Conservation (phyloP, 1,140 invertebrate species). For the Ylistrum balloti region DNA sequence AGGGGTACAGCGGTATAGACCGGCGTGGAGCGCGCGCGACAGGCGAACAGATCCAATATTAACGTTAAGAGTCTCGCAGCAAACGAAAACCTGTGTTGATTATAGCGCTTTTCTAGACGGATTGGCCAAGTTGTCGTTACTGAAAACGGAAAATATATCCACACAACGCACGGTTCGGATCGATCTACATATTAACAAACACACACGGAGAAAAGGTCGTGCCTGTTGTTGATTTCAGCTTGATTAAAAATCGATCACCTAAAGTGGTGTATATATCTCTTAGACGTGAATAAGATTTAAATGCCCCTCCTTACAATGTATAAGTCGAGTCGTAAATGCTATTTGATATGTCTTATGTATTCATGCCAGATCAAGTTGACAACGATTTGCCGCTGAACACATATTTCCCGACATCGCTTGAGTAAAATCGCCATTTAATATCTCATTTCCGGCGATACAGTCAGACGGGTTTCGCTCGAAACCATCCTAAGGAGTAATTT, state of each 20-base stretch:
- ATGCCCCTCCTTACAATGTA: background rate
- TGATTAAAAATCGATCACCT: slow-evolving; percentile 39
- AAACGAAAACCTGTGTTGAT: slow-evolving; percentile 16
- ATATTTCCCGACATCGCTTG: background rate
- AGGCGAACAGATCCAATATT: slow-evolving; percentile 5
- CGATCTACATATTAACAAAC: slow-evolving; percentile 39
- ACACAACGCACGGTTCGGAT: background rate
- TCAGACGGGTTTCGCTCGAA: background rate
- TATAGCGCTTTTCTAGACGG: background rate
- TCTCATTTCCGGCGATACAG: background rate
- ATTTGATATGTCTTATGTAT: slow-evolving; percentile 35
- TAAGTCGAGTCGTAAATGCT: background rate
- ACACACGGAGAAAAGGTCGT: slow-evolving; percentile 30
- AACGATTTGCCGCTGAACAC: background rate
- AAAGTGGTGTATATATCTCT: slow-evolving; percentile 21
- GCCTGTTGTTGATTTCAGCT: slow-evolving; percentile 32
- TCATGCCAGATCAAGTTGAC: background rate
- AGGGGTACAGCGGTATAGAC: background rate
- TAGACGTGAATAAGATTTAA: slow-evolving; percentile 19
- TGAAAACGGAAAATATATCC: slow-evolving; percentile 25
- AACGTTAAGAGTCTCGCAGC: background rate
- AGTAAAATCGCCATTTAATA: slow-evolving; percentile 35
- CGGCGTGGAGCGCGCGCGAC: background rate
- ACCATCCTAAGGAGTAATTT: background rate
- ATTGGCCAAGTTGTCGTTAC: slow-evolving; percentile 32